Evolutionary conservation across 2,888 invertebrate genomes (phyloP).

Genomic region (Pachliopta kotzebuea): DNA sequence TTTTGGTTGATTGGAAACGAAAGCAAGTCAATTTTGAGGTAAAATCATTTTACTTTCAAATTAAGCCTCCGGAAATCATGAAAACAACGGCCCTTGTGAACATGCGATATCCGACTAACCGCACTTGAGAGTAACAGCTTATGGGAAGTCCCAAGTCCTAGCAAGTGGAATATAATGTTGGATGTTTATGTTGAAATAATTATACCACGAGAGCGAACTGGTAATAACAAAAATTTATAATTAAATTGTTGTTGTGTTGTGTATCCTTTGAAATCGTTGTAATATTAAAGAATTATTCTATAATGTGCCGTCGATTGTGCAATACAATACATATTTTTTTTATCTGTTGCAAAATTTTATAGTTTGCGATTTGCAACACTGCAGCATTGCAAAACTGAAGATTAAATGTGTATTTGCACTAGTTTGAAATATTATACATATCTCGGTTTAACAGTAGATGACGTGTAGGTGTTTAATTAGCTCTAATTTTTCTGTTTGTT

Average conservation of each 20-base stretch:
- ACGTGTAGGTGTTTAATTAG: slow-evolving; percentile 17
- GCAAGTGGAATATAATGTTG: too few species aligned
- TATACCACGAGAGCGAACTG: too few species aligned
- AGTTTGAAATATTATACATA: slow-evolving; percentile 53
- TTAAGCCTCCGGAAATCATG: too few species aligned
- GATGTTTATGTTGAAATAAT: too few species aligned
- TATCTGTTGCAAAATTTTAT: slow-evolving; percentile 2
- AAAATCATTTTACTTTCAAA: too few species aligned
- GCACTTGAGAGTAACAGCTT: too few species aligned
- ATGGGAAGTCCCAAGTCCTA: too few species aligned
- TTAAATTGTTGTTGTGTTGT: slow-evolving; percentile 53
- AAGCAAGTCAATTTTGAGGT: too few species aligned
- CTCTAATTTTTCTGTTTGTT: slow-evolving; percentile 41
- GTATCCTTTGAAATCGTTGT: slow-evolving; percentile 55
- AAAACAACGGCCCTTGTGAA: too few species aligned
- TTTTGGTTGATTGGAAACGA: too few species aligned
- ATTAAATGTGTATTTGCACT: slow-evolving; percentile 17
- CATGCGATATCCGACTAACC: too few species aligned
- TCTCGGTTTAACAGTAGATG: slow-evolving; percentile 63
- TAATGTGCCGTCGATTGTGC: slow-evolving; percentile 5
- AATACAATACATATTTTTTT: not conserved
- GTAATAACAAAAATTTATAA: not conserved
- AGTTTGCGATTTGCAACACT: not conserved
- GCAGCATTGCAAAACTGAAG: not conserved
- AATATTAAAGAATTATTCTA: slow-evolving; percentile 34